Percentiles rank a stretch among this genome's conserved stretches.
phyloP scores from a whole-genome alignment of 2,113 vertebrate species.

The Eptatretus burgeri region DNA sequence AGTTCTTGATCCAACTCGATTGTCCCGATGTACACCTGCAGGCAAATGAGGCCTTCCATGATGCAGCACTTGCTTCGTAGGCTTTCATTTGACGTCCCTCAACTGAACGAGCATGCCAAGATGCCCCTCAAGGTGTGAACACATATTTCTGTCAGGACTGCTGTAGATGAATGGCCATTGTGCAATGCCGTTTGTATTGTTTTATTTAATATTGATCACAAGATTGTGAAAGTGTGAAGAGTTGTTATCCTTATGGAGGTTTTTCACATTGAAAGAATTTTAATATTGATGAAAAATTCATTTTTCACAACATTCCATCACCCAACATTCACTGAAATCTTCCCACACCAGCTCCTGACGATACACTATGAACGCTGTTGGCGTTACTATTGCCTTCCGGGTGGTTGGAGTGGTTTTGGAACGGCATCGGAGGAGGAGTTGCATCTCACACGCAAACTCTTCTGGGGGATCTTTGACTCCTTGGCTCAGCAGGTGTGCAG shows the following conservation, averaged over 20 bases:
- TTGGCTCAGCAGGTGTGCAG: conserved; percentile 55
- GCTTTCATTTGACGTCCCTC: conserved; percentile 80
- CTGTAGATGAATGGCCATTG: too few relatives aligned
- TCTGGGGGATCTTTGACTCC: conserved; percentile 94
- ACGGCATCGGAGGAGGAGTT: conserved; percentile 68
- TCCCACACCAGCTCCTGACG: conserved; percentile 37
- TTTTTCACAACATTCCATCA: conserved; percentile 4
- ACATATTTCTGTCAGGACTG: not conserved
- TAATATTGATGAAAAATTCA: not conserved
- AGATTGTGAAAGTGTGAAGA: not conserved
- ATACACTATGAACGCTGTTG: conserved; percentile 92
- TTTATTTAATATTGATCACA: not conserved
- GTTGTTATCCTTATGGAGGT: too few relatives aligned
- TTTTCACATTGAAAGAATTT: not conserved
- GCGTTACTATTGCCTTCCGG: conserved; percentile 93
- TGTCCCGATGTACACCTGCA: conserved; percentile 13
- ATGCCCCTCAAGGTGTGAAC: conserved; percentile 74
- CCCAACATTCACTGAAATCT: not conserved
- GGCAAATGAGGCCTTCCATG: conserved; percentile 78
- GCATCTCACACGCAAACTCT: conserved; percentile 83
- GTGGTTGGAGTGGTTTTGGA: conserved; percentile 63
- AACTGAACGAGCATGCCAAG: conserved; percentile 83
- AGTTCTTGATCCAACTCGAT: too few relatives aligned
- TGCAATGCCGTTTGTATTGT: not conserved
- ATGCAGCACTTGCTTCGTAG: conserved; percentile 65